Conservation (phyloP, 2,888 invertebrate species). For the Drosophila anomalata region DNA sequence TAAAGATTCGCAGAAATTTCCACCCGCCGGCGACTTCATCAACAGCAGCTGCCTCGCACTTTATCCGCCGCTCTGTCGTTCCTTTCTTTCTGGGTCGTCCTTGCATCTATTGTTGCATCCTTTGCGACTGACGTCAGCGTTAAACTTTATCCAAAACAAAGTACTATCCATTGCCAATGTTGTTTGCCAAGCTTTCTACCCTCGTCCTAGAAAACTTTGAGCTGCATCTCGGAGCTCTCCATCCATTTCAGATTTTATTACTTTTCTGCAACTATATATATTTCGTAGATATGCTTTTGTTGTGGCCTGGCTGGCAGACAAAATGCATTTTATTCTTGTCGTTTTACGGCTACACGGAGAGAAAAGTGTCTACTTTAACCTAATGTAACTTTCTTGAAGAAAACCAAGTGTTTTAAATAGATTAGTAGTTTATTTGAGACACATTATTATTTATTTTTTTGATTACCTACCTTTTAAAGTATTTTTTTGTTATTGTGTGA, state of each 20-base stretch:
- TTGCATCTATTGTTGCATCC: constrained; percentile 67
- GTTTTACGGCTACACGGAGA: constrained; percentile 39
- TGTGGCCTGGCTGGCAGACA: constrained; percentile 43
- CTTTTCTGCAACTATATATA: constrained; percentile 50
- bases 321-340: constrained; percentile 63
- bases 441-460: background rate
- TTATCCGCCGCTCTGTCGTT: background rate
- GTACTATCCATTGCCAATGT: constrained; percentile 57
- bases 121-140: constrained; percentile 73
- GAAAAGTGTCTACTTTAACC: background rate
- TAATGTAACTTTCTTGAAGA: background rate
- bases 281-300: constrained; percentile 31
- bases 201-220: constrained; percentile 49
- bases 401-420: constrained; percentile 35
- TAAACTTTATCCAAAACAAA: constrained; percentile 60
- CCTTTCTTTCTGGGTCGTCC: constrained; percentile 22
- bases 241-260: constrained; percentile 77
- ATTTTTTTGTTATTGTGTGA: background rate
- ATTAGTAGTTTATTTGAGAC: background rate
- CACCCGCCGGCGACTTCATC: constrained; percentile 16
- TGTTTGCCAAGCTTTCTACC: constrained; percentile 49
- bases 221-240: constrained; percentile 54
- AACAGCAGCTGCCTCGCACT: constrained; percentile 1
- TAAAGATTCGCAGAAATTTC: constrained; percentile 1
- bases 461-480: background rate